Percentiles rank a stretch among this genome's conserved stretches.
Evolutionary conservation across 1,140 invertebrate species (phyloP).

Genomic region (Drosophila kanapiae): DNA sequence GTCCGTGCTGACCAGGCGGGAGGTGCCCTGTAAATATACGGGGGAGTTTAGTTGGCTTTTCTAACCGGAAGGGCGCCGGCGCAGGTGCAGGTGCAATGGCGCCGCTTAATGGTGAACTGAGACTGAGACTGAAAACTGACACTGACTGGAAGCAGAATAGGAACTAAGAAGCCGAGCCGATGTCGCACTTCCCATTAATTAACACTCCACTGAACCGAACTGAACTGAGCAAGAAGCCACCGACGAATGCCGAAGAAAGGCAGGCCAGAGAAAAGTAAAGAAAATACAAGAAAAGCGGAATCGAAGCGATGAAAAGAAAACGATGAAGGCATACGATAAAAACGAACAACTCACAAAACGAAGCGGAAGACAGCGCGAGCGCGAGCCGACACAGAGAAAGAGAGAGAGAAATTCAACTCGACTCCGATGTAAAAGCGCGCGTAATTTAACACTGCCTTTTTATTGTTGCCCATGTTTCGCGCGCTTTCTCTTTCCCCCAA

Average conservation of each 20-base stretch:
- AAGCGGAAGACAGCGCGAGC: conserved; percentile 16
- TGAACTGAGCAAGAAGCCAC: conserved; percentile 34
- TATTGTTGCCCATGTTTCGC: conserved; percentile 53
- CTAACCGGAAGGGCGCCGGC: not conserved
- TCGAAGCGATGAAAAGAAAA: conserved; percentile 16
- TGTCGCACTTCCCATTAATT: conserved; percentile 20
- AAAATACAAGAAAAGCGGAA: conserved; percentile 39
- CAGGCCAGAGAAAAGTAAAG: conserved; percentile 16
- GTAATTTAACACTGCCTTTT: conserved; percentile 75
- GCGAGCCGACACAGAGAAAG: conserved; percentile 5
- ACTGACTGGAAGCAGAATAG: not conserved
- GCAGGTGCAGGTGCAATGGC: not conserved
- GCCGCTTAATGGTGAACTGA: conserved; percentile 1
- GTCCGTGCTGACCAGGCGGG: conserved; percentile 88
- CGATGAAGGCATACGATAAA: conserved; percentile 11
- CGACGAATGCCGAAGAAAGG: conserved; percentile 52
- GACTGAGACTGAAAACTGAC: not conserved
- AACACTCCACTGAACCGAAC: conserved; percentile 36
- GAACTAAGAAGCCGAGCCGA: not conserved
- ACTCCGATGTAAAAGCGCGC: conserved; percentile 70
- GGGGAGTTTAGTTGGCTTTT: not conserved
- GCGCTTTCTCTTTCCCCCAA: conserved; percentile 71
- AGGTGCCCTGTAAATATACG: conserved; percentile 86
- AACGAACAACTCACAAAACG: conserved; percentile 25
- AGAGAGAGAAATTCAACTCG: conserved; percentile 56